Percentiles rank a stretch among this genome's conserved stretches.
phyloP scores from a whole-genome alignment of 2,113 vertebrate genomes.

The Pycnonotus jocosus region DNA sequence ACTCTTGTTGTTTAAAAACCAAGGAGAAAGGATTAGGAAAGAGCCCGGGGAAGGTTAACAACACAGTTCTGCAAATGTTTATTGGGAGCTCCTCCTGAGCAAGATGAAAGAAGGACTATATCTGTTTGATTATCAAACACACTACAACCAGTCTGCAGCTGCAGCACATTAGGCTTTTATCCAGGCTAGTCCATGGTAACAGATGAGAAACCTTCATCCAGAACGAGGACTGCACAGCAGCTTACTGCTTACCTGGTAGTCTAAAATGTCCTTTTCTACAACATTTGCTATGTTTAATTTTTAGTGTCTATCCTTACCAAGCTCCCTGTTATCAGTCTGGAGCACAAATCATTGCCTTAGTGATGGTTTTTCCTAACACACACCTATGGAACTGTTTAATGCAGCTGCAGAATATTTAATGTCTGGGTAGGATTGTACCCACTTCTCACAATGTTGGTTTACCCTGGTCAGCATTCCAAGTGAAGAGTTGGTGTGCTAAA shows the following conservation, averaged over 20 bases:
- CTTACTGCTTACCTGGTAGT: not conserved
- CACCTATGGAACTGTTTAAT: not conserved
- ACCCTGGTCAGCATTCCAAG: not conserved
- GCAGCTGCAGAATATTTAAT: not conserved
- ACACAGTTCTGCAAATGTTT: not conserved
- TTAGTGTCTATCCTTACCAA: not conserved
- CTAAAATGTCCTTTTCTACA: not conserved
- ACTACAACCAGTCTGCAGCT: not conserved
- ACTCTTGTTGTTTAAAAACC: not conserved
- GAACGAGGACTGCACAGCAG: not conserved
- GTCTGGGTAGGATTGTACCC: not conserved
- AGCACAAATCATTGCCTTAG: not conserved
- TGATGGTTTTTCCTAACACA: not conserved
- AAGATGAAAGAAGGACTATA: not conserved
- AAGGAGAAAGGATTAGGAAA: not conserved
- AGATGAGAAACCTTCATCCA: not conserved
- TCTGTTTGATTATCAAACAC: slow-evolving; percentile 3
- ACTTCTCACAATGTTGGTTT: not conserved
- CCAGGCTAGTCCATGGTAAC: not conserved
- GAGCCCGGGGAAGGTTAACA: not conserved
- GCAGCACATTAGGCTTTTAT: not conserved
- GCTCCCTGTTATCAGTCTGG: not conserved
- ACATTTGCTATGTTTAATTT: not conserved
- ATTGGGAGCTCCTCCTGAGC: not conserved
- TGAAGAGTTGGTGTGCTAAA: not conserved